Evolutionary conservation across 2,113 vertebrate genomes (phyloP).

Genomic region (Odontesthes bonariensis): DNA sequence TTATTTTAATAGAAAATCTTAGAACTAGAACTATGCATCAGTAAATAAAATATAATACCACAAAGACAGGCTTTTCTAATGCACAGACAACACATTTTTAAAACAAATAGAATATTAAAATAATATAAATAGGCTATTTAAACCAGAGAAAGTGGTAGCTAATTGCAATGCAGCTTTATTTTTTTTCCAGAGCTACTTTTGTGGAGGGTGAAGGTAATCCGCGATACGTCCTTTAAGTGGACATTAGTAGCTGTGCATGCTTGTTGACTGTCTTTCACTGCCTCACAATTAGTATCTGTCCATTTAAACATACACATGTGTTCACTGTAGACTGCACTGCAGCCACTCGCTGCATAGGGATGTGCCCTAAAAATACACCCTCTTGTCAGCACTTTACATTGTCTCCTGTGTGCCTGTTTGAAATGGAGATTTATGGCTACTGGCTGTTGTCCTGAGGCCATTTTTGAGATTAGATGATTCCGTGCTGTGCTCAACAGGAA

Average conservation of each 20-base stretch:
- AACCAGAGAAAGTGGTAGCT: no score
- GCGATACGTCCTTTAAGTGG: conserved; percentile 5
- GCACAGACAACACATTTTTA: no score
- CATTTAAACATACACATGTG: conserved; percentile 12
- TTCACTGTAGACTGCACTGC: conserved; percentile 22
- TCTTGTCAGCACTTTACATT: conserved; percentile 75
- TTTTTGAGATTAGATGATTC: conserved; percentile 67
- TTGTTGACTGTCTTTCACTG: conserved; percentile 18
- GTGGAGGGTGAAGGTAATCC: no score
- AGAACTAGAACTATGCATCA: no score
- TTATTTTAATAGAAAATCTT: no score
- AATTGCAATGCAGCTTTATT: no score
- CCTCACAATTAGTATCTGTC: conserved; percentile 12
- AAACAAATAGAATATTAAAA: no score
- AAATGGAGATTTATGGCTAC: conserved; percentile 77
- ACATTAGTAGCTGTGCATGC: conserved; percentile 20
- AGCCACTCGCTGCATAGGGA: conserved; percentile 55
- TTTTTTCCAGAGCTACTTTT: no score
- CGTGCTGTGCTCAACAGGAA: conserved; percentile 57
- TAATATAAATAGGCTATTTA: no score
- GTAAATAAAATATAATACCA: no score
- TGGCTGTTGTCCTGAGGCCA: conserved; percentile 67
- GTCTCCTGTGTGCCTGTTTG: conserved; percentile 67
- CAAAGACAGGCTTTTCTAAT: no score
- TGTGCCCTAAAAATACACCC: conserved; percentile 71